Evolutionary conservation across 2,888 invertebrate species (phyloP).

Genomic region (Macrosiphum euphorbiae): DNA sequence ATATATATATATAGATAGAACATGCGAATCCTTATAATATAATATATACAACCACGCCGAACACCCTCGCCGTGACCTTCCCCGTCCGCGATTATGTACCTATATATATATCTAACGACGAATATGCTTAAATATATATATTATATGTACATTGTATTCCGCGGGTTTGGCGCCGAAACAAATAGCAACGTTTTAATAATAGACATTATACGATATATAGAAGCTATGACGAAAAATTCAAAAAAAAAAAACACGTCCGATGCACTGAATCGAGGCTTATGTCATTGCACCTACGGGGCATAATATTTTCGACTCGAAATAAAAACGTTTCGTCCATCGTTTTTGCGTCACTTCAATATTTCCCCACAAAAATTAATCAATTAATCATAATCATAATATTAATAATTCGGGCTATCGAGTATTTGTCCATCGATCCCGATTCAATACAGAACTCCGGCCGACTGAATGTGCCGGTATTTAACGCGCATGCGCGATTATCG

Average conservation of each 20-base stretch:
- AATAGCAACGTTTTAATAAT: constrained; percentile 43
- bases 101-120: not conserved
- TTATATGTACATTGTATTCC: not conserved
- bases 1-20: not conserved
- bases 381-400: too few species aligned
- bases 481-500: not conserved
- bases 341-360: not conserved
- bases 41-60: not conserved
- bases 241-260: not conserved
- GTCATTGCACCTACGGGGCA: too few species aligned
- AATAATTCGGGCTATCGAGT: not conserved
- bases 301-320: not conserved
- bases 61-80: constrained; percentile 40
- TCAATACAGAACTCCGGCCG: not conserved
- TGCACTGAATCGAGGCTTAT: not conserved
- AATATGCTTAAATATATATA: not conserved
- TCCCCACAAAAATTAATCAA: too few species aligned
- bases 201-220: constrained; percentile 17
- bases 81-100: not conserved
- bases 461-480: not conserved
- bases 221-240: not conserved
- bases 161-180: constrained; percentile 42
- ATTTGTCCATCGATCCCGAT: not conserved
- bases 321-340: not conserved
- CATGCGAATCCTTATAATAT: constrained; percentile 39